These are phyloP conservation scores for Sylvia atricapilla DNA, from an alignment of 2,113 vertebrate species.

Conservation along the genomic window DNA sequence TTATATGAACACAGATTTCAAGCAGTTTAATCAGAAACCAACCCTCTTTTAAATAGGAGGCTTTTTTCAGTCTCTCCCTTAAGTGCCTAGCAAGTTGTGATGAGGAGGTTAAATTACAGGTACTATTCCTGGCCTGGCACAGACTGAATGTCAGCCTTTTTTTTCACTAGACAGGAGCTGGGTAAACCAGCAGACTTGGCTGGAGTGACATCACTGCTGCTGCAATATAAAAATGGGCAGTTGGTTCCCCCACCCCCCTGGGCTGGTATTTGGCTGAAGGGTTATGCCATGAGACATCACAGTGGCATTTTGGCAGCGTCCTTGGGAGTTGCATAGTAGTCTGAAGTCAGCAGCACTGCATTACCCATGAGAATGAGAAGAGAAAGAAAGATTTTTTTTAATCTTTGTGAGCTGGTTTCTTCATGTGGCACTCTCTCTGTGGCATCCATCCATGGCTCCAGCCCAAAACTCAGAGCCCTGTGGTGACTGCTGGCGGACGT, in stretches of 20 bases:
- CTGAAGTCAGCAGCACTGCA: not conserved
- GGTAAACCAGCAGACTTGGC: not conserved
- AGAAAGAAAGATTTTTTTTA: not conserved
- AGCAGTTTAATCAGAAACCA: not conserved
- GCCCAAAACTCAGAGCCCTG: not conserved
- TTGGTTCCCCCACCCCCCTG: not conserved
- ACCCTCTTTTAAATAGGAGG: not conserved
- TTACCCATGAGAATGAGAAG: not conserved
- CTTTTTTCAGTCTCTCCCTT: constrained; percentile 6
- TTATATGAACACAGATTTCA: not conserved
- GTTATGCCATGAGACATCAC: constrained; percentile 19
- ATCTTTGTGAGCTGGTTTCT: not conserved
- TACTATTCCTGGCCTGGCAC: constrained; percentile 52
- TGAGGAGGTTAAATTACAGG: constrained; percentile 48
- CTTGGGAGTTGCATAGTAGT: not conserved
- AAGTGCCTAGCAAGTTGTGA: not conserved
- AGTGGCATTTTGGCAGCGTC: constrained; percentile 11
- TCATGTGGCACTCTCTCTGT: not conserved
- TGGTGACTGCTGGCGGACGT: not conserved
- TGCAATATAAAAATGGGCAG: not conserved
- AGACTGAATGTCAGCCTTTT: constrained; percentile 46
- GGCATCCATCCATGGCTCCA: not conserved
- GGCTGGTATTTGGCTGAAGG: constrained; percentile 37
- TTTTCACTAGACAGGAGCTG: constrained; percentile 28
- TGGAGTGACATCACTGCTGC: constrained; percentile 53